Conservation (phyloP, 2,113 vertebrate species). For the Petaurus breviceps region DNA sequence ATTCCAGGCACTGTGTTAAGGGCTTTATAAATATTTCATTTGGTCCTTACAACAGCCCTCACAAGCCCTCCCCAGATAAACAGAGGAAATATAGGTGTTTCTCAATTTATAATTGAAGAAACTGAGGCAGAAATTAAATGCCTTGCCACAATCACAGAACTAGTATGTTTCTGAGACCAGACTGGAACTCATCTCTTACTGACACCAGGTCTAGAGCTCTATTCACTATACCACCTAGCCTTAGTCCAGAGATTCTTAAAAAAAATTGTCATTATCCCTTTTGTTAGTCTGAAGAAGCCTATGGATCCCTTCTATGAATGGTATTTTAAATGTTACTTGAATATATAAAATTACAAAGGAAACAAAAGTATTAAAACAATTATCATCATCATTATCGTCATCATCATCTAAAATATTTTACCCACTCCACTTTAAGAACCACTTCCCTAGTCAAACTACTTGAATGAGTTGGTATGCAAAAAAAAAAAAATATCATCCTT, state of each 20-base stretch:
- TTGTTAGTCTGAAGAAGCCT: background rate
- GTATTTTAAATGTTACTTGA: background rate
- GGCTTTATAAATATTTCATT: background rate
- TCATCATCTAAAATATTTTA: background rate
- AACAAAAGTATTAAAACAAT: background rate
- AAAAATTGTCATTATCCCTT: background rate
- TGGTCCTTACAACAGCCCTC: background rate
- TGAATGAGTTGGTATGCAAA: background rate
- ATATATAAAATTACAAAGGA: background rate
- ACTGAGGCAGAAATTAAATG: background rate
- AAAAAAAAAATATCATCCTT: background rate
- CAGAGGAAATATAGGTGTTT: background rate
- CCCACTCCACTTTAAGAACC: background rate
- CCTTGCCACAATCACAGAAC: background rate
- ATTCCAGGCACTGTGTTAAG: background rate
- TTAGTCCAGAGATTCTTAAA: background rate
- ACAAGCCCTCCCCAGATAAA: too few relatives aligned
- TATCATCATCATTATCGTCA: background rate
- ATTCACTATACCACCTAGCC: background rate
- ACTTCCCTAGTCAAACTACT: background rate
- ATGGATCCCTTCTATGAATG: background rate
- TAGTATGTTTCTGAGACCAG: background rate
- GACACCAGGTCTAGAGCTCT: background rate
- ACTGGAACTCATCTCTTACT: background rate
- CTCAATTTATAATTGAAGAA: background rate